Evolutionary conservation across 2,888 invertebrate genomes (phyloP), one percentile per base, ranked within the genome.

Genomic region (Hydraecia micacea): DNA sequence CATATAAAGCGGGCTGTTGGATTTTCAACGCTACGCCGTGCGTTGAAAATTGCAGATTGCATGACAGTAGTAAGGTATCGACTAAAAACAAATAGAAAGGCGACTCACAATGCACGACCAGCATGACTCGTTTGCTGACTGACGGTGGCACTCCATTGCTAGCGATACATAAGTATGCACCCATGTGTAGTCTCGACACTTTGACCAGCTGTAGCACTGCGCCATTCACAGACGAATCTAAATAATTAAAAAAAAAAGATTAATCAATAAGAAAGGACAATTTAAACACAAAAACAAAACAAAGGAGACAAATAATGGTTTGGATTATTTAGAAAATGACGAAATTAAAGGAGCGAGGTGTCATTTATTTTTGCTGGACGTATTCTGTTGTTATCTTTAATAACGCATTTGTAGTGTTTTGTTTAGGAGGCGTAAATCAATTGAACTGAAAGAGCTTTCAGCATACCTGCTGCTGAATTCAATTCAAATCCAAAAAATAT

Each of bases 71-170:
- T 68, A 68, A 68, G 9, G 42, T 49, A 32, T 32, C 18, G 39
- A 18, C 8, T 60, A 49, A 49, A 63, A 25, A 78, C 1, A 49
- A 46, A 6, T 32, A 49, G 66, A 76, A 80, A 71, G 58, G n/a
- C 39, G 11, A 95, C 98, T 98, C 97, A 98, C 98, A 98, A 94
- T 98, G 98, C 85, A 98, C 98, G 91, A 98, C 98, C 89, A 98
- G 97, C 97, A 98, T 98, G 90, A 98, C 98, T 87, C 98, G 97
- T 93, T 98, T 98, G 97, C 98, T 98, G 92, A 98, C 98, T 77
- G 98, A 98, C 71, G 98, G 98, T 73, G 98, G 98, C 55, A 98
- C 98, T 62, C 98, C 98, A 93, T 98, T 98, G 87, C 98, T 98
- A 5, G 98, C 98, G 88, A 98, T 98, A 95, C 98, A 98, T 75